Evolutionary conservation across 2,888 invertebrate species (phyloP), one percentile per base, ranked within the genome.

Genomic region (Diachrysia chrysitis): DNA sequence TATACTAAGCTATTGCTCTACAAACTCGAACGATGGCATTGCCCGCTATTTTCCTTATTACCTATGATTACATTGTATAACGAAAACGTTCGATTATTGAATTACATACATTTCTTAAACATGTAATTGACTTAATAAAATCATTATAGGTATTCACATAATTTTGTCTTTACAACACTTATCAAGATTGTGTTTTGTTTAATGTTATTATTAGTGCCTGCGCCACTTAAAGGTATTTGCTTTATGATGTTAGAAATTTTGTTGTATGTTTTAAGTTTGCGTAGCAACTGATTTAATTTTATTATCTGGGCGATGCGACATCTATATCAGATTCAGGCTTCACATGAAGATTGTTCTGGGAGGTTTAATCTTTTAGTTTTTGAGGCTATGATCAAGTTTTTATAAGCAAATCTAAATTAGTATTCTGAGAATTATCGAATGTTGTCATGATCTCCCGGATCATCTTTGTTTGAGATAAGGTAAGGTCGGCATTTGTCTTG

Each of bases 41-140:
- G 58, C 37, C 61, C 58, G 68, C 48, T 62, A 61, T 69, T 65
- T 80, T 76, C 63, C 79, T 77, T 77, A 73, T 69, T 60, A 66
- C 64, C 67, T 53, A 66, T 80, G 66, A 78, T 78, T 80, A 70
- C 21, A 80, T 54, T 70, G 16, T 64, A 58, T 29, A 29, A n/a
- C 59, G 46, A 73, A 69, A 80, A 73, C 73, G 65, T 67, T 73
- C 66, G 69, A 61, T 64, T 75, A 78, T 69, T 73, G 63, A 73
- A 77, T 80, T 63, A 80, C 63, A 78, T 69, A 67, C 73, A 73
- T 78, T 79, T 64, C 79, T 48, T 62, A 69, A 74, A 63, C 69
- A 17, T 65, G 71, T 76, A 79, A 76, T 76, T 71, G 76, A 58
- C 56, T 65, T 79, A 70, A 76, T 79, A 58, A 75, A 79, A 79